phyloP scores from a whole-genome alignment of 2,113 vertebrate genomes.

The Rostratula benghalensis region DNA sequence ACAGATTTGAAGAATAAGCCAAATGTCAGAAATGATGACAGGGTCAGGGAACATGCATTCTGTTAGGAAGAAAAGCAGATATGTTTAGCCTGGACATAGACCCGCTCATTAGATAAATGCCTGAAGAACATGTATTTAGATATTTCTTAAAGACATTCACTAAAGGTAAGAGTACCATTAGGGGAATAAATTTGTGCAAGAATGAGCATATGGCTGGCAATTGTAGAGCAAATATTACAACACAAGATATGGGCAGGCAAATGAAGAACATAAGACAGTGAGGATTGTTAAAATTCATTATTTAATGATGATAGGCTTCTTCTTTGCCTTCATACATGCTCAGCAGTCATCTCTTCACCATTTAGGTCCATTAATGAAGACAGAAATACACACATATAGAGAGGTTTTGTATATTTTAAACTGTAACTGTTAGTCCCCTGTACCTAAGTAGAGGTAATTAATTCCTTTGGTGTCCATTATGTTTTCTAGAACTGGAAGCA shows the following conservation, averaged over 20 bases:
- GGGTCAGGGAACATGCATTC: background rate
- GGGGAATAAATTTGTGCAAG: background rate
- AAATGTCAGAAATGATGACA: background rate
- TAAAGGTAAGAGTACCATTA: background rate
- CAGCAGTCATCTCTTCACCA: background rate
- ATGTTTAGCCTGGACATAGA: background rate
- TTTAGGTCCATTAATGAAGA: background rate
- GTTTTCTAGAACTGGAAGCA: background rate
- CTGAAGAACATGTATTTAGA: background rate
- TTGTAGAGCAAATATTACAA: background rate
- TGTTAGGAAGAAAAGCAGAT: background rate
- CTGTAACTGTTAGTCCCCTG: background rate
- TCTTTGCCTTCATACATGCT: background rate
- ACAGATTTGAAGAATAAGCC: background rate
- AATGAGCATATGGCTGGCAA: background rate
- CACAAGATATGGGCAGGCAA: background rate
- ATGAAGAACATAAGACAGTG: background rate
- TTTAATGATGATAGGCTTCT: background rate
- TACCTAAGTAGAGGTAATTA: background rate
- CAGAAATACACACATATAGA: background rate
- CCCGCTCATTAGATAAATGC: background rate
- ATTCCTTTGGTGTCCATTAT: background rate
- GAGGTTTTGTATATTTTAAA: background rate
- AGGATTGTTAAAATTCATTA: background rate
- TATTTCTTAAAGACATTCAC: background rate